phyloP scores from a whole-genome alignment of 2,113 vertebrate species.

The Oceanodroma tethys region DNA sequence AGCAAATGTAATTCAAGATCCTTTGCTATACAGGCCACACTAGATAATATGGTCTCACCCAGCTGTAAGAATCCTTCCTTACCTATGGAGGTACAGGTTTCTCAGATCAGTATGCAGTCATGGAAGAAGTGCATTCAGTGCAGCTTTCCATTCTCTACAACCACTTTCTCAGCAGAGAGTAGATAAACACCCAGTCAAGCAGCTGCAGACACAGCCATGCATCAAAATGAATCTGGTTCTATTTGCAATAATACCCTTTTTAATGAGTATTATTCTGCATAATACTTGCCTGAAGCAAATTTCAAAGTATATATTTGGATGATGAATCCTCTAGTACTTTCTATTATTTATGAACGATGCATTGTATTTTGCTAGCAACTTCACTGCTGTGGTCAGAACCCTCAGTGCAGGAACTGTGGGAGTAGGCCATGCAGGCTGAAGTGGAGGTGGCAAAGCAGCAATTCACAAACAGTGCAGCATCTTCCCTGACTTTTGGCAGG shows the following conservation, averaged over 20 bases:
- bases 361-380: background rate
- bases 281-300: background rate
- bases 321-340: background rate
- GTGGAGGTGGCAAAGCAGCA: background rate
- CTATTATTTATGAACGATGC: background rate
- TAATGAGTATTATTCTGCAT: background rate
- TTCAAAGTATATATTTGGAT: background rate
- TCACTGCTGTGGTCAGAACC: background rate
- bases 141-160: background rate
- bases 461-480: background rate
- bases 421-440: background rate
- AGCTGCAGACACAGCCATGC: background rate
- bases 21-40: background rate
- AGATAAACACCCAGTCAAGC: background rate
- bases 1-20: background rate
- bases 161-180: background rate
- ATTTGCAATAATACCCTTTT: background rate
- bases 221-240: background rate
- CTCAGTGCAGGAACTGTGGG: background rate
- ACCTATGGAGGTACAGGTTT: background rate
- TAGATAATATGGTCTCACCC: no score
- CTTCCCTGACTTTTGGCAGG: background rate
- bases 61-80: rapidly evolving
- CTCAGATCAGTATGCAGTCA: no score
- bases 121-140: background rate